Evolutionary conservation across 2,888 invertebrate genomes (phyloP), one percentile per base, ranked within the genome.

Genomic region (Chrysolina oricalcia): DNA sequence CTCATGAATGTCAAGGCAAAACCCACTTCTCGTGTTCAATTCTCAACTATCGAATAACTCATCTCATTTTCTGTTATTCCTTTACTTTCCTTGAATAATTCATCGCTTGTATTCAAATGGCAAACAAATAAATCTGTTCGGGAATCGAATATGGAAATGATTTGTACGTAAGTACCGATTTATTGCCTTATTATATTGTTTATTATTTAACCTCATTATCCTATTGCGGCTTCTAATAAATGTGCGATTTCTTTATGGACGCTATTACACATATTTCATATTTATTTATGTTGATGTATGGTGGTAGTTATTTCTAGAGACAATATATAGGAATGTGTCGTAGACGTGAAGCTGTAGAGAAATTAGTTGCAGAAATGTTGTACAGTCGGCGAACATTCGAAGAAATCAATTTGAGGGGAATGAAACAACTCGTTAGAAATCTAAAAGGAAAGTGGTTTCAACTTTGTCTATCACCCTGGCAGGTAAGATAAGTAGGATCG

Each of bases 151-250:
- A 82, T 81, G 81, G 80, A 81, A 81, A 81, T 82, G 79, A 83
- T 80, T 80, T 81, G 78, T 80, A 72, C 72, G 70, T 63, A 70
- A 78, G 70, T 72, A 50, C 63, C 76, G 74, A 82, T 83, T 82
- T 84, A 83, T 84, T 81, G 76, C 80, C 83, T 83, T 82, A 83
- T 83, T 83, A 82, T 80, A 78, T 81, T 80, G 80, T 84, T 82
- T 82, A 83, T 83, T 81, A 81, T 84, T 83, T 82, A 81, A 81
- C 83, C 67, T 76, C 71, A 73, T 76, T 76, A 76, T 63, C 50
- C 63, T 64, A 35, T 70, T 70, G 66, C 50, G 50, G 67, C 67
- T n/a, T 68, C 35, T 53, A 53, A 35, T 68, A 15, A 68, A 50
- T 53, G 53, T 19, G 13, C 15, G 53, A 35, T 68, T 40, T 53